Conservation (phyloP, 2,888 invertebrate genomes). For the Aspidapion aeneum region DNA sequence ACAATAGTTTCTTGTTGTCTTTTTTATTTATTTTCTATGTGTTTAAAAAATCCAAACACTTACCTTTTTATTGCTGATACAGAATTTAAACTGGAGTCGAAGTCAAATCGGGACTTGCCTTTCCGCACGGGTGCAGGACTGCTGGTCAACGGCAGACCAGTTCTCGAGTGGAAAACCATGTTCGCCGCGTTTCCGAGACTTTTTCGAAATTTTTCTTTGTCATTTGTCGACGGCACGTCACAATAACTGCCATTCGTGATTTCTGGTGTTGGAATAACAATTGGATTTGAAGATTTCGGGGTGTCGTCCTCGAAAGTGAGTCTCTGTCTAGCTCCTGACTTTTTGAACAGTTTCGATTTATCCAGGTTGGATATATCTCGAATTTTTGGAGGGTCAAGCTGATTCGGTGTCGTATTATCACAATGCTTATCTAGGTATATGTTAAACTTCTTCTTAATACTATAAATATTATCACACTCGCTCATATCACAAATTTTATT, state of each 20-base stretch:
- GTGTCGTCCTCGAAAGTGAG: constrained; percentile 39
- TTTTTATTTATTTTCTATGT: too few species aligned
- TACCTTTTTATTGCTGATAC: constrained; percentile 81
- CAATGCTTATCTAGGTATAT: constrained; percentile 44
- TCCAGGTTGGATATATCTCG: constrained; percentile 30
- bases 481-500: constrained; percentile 42
- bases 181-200: constrained; percentile 75
- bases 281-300: constrained; percentile 10
- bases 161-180: constrained; percentile 79
- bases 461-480: constrained; percentile 48
- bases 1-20: too few species aligned
- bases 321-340: constrained; percentile 37
- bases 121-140: constrained; percentile 81
- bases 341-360: constrained; percentile 21
- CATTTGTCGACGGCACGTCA: constrained; percentile 64
- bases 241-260: constrained; percentile 6
- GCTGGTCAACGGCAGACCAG: constrained; percentile 79
- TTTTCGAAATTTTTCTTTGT: constrained; percentile 69
- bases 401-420: constrained; percentile 42
- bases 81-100: constrained; percentile 74
- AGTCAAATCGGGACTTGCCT: constrained; percentile 77
- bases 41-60: too few species aligned
- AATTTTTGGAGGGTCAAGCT: constrained; percentile 15
- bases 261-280: not conserved
- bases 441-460: constrained; percentile 43